Conservation (phyloP, 2,888 invertebrate species). For the Leucania comma region DNA sequence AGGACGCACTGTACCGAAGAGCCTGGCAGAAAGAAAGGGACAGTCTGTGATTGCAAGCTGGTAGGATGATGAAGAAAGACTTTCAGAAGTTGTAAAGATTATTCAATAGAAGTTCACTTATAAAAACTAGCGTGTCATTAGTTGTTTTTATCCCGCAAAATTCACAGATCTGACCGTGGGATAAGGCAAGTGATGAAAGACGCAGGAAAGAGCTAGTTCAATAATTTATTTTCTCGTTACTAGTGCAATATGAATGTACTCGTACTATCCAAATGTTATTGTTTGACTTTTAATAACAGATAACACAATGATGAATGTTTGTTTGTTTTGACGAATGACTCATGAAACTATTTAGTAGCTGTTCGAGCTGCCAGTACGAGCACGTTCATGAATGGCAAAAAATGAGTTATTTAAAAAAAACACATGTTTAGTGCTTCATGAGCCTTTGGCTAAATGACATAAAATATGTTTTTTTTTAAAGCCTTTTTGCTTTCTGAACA, state of each 20-base stretch:
- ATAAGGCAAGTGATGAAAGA: neutral
- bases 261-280: slow-evolving; percentile 29
- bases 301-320: slow-evolving; percentile 39
- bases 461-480: neutral
- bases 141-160: neutral
- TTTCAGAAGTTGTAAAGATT: no score
- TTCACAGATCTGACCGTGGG: neutral
- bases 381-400: neutral
- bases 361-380: neutral
- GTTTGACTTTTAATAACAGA: slow-evolving; percentile 29
- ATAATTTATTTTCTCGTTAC: neutral
- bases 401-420: neutral
- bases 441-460: neutral
- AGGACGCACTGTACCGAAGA: neutral
- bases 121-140: neutral
- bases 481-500: neutral
- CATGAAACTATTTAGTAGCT: slow-evolving; percentile 15
- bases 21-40: neutral
- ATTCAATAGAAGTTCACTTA: no score
- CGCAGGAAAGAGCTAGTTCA: neutral
- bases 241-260: slow-evolving; percentile 1
- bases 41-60: neutral
- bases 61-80: neutral
- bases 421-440: no score
- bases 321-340: slow-evolving; percentile 24